Percentiles rank a stretch among this genome's conserved stretches.
phyloP scores from a whole-genome alignment of 2,113 vertebrate genomes.

The Corythaixoides concolor region DNA sequence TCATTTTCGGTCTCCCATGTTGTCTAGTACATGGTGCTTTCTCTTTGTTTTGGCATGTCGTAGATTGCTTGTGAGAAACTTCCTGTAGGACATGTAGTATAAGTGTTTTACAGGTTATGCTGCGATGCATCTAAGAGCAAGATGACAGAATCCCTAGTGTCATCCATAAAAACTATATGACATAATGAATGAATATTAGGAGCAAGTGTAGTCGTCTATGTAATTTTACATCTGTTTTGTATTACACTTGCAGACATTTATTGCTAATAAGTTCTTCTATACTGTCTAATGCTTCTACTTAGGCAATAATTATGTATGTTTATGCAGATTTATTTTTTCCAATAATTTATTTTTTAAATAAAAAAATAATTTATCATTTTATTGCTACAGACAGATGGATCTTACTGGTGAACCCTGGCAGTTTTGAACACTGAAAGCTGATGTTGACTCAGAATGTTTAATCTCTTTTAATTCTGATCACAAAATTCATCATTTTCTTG shows the following conservation, averaged over 20 bases:
- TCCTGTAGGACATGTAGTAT: background rate
- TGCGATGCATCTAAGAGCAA: background rate
- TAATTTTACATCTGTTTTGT: background rate
- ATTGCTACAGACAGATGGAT: background rate
- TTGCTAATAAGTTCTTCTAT: background rate
- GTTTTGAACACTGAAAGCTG: background rate
- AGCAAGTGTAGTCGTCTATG: background rate
- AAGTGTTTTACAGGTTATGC: background rate
- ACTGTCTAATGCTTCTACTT: background rate
- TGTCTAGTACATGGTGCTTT: background rate
- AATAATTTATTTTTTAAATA: background rate
- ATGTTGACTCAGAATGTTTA: background rate
- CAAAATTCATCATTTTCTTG: background rate
- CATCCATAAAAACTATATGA: background rate
- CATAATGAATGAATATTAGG: background rate
- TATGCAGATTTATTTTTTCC: background rate
- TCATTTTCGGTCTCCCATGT: rapidly evolving
- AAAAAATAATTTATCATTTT: background rate
- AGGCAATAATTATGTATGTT: background rate
- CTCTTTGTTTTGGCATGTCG: background rate
- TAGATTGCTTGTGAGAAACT: background rate
- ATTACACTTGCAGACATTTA: background rate
- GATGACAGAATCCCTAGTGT: background rate
- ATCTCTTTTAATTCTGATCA: slow-evolving; percentile 14
- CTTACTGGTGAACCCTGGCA: background rate